Evolutionary conservation across 23 tunicate species (phyloP), one percentile per base, ranked within the genome.

Genomic region (Pegea sp.): DNA sequence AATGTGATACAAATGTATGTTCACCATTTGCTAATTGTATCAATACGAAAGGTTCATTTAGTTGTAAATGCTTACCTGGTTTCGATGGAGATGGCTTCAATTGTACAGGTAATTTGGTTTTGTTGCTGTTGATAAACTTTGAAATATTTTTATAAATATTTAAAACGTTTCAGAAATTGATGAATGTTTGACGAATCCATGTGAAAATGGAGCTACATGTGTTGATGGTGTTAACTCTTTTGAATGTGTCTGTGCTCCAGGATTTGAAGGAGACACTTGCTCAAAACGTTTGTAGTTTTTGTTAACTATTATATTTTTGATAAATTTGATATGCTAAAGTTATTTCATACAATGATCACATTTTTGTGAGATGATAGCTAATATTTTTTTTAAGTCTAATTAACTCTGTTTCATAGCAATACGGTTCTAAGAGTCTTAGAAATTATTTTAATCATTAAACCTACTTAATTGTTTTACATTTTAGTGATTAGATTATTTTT

Each of bases 1-100:
- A 38, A 16, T 38, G 46, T 16, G 13, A 38, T 11, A 16, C 13
- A 38, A 38, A 38, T 38, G 13, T 16, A 11, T 38, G 46, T 16
- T 11, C 13, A 11, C 13, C 11, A 16, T 8, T 8, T 16, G 46
- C 46, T 16, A 38, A 11, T 16, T 67, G 73, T 23, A 29, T 26
- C 31, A 67, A 67, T 57, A 30, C 16, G 31, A 48, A 30, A 52
- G 73, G 73, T 2, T 43, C 49, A 18, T 67, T 31, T 30, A 22
- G 5, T 31, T 67, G 73, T 30, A 29, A 23, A n/a, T 67, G 73
- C 30, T 30, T 3, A 31, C 38, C 64, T 22, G 73, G 73, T 30
- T 67, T 33, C 52, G 28, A 38, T 11, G 46, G 46, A 38, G 46
- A 38, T 16, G 46, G 46, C 13, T 38, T 8, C 46, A 38, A 38